Conservation (phyloP, 2,888 invertebrate genomes). For the Andrena bicolor region DNA sequence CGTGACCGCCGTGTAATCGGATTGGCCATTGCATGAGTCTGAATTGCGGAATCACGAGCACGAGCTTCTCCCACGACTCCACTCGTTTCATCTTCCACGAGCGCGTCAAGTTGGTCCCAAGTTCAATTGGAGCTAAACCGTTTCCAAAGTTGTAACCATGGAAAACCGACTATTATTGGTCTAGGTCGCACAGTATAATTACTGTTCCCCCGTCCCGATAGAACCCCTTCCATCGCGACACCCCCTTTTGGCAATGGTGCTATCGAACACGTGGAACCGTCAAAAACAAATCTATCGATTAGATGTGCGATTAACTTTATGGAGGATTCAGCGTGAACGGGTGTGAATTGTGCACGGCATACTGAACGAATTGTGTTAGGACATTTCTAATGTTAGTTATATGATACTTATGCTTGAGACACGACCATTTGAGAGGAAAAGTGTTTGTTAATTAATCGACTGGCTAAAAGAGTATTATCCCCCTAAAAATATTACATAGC, state of each 20-base stretch:
- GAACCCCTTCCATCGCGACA: constrained; percentile 14
- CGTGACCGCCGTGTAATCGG: constrained; percentile 45
- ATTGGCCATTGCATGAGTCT: constrained; percentile 27
- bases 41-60: constrained; percentile 62
- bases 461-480: not conserved
- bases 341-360: not conserved
- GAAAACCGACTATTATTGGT: constrained; percentile 81
- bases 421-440: not conserved
- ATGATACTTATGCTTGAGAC: not conserved
- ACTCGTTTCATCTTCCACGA: constrained; percentile 74
- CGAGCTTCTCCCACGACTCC: constrained; percentile 32
- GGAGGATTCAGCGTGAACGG: not conserved
- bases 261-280: constrained; percentile 61
- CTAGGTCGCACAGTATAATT: constrained; percentile 80
- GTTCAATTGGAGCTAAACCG: constrained; percentile 82
- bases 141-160: constrained; percentile 79
- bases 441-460: not conserved
- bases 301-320: constrained; percentile 46
- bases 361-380: not conserved
- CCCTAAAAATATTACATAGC: too few relatives aligned
- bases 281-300: constrained; percentile 66
- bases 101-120: constrained; percentile 70
- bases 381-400: not conserved
- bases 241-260: constrained; percentile 39
- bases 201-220: constrained; percentile 69